Percentiles rank a stretch among this genome's conserved stretches.
phyloP scores from a whole-genome alignment of 2,888 invertebrate genomes.

The Dichetophora obliterata region DNA sequence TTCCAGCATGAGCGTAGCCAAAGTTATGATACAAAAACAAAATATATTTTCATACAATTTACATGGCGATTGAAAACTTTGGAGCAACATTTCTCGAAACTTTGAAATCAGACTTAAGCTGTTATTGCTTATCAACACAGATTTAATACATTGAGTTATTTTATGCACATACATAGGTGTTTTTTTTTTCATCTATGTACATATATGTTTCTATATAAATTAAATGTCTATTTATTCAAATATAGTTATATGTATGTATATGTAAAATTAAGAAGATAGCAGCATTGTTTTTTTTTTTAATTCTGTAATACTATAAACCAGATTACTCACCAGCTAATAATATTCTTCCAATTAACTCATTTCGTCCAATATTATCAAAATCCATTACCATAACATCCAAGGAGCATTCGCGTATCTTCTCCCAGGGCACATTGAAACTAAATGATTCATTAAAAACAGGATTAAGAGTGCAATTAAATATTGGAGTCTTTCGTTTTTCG shows the following conservation, averaged over 20 bases:
- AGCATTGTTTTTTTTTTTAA: too few relatives aligned
- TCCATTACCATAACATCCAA: conserved; percentile 97
- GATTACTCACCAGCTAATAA: conserved; percentile 82
- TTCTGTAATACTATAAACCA: conserved; percentile 22
- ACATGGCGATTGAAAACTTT: too few relatives aligned
- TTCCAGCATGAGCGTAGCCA: too few relatives aligned
- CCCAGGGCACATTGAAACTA: conserved; percentile 96
- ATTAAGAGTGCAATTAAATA: conserved; percentile 93
- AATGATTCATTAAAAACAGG: conserved; percentile 97
- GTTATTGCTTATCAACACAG: too few relatives aligned
- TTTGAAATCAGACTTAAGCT: too few relatives aligned
- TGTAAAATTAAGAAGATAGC: background rate
- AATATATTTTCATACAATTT: too few relatives aligned
- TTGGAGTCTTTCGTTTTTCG: conserved; percentile 95
- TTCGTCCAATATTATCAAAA: conserved; percentile 95
- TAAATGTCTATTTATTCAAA: background rate
- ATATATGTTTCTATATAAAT: conserved; percentile 19
- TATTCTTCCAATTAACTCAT: conserved; percentile 93
- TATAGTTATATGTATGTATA: background rate
- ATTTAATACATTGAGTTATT: too few relatives aligned
- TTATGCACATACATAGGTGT: background rate
- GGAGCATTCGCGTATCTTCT: conserved; percentile 94
- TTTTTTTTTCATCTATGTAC: conserved; percentile 12
- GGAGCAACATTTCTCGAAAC: too few relatives aligned
- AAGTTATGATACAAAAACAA: too few relatives aligned